These are phyloP conservation scores for Pandemis cinnamomeana DNA, from an alignment of 2,888 invertebrate species.

Conservation along the genomic window DNA sequence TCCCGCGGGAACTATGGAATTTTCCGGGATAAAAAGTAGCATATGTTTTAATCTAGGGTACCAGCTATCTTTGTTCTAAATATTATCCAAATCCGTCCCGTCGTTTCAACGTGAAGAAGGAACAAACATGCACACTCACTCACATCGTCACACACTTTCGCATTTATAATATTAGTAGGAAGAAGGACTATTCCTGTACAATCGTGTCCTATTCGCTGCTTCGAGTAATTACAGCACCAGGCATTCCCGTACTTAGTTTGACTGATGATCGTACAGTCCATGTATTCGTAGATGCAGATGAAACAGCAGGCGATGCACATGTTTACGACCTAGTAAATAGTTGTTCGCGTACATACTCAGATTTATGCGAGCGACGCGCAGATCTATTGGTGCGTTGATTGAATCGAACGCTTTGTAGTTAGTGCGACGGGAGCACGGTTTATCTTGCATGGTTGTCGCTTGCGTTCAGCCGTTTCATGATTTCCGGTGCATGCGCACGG, in stretches of 20 bases:
- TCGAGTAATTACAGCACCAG: not conserved
- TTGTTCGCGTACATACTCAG: slow-evolving; percentile 16
- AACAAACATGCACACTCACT: too few species aligned
- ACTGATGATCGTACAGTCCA: slow-evolving; percentile 12
- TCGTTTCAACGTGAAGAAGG: too few species aligned
- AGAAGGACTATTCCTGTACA: not conserved
- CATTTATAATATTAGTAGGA: too few species aligned
- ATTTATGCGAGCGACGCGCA: slow-evolving; percentile 20
- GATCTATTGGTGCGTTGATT: slow-evolving; percentile 48
- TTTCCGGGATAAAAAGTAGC: too few species aligned
- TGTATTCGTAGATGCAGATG: not conserved
- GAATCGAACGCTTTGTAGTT: slow-evolving; percentile 52
- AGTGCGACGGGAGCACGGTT: slow-evolving; percentile 48
- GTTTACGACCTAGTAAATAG: slow-evolving; percentile 22
- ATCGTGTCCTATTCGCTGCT: not conserved
- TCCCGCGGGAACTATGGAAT: too few species aligned
- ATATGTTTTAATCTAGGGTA: too few species aligned
- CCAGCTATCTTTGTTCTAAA: too few species aligned
- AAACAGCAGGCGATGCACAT: slow-evolving; percentile 2
- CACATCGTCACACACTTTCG: too few species aligned
- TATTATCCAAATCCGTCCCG: too few species aligned
- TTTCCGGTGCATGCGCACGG: slow-evolving; percentile 24
- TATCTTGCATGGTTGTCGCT: slow-evolving; percentile 56
- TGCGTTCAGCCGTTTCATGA: slow-evolving; percentile 47
- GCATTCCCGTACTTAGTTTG: slow-evolving; percentile 2